Base-by-base conservation (phyloP, 2,888 invertebrate genomes). In the Epirrhoe tristata region DNA sequence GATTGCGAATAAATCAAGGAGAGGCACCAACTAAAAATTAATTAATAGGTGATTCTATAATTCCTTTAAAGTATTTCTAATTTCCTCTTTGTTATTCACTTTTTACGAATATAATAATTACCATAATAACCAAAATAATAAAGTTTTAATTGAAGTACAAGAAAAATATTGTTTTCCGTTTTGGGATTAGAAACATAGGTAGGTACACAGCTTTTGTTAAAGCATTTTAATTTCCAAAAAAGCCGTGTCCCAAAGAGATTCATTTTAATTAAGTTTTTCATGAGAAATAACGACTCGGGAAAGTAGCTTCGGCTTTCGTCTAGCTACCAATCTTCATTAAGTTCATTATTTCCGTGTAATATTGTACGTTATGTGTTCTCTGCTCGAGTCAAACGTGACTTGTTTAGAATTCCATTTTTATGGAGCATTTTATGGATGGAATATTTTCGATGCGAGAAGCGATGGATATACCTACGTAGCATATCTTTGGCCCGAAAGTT, bases 211-310 rank as follows among this genome's bases (percentile, higher is more conserved):
- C 74, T 60, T 73, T 77, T 73, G 73, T 74, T 76, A 82, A 79
- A 77, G 70, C 75, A 79, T 81, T 79, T 85, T 80, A 79, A 82
- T 78, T 77, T 81, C 82, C 80, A 75, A 86, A 87, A 85, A 85
- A 82, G 80, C 82, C 77, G 79, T 81, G 83, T 83, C 83, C 81
- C 80, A 77, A 76, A 84, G 79, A 89, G 88, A 90, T 91, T 89
- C 84, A 86, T 91, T 91, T 91, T 90, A 91, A 91, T 91, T 91
- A 91, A 89, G 88, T 85, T 88, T 87, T 87, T 79, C 81, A 85
- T 84, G 84, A 87, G 85, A 81, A 88, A 83, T 85, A 84, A 84
- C 84, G 86, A 83, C 83, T 82, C 77, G 66, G 81, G 79, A 73
- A 86, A 85, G 82, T 81, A 81, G 57, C 57, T 46, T 34, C 82